Base-by-base conservation (phyloP, 2,888 invertebrate species). In the Microplitis deprimator region DNA sequence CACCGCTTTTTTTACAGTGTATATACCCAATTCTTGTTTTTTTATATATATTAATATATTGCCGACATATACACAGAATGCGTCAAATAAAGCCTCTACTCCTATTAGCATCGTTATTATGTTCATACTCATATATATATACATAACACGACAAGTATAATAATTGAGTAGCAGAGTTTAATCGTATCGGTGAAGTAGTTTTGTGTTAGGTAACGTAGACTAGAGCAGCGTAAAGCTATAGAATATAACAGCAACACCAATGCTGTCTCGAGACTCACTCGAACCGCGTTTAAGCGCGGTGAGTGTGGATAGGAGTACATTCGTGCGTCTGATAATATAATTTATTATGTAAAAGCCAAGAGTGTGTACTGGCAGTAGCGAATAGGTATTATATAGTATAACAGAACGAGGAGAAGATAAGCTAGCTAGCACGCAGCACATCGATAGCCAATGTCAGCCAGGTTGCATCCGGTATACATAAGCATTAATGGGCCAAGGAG, bases 321-420 rank as follows among this genome's bases (percentile, higher is more conserved):
- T 77, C 61, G 75, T 78, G 67, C 78, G 74, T 73, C 72, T 79
- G 80, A 82, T 81, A 81, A 82, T 78, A 82, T 81, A 81, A 82
- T 78, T 78, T 77, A 81, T 82, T 81, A 81, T 80, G 80, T 81
- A 81, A 81, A 80, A 79, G 68, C 38, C 64, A 17, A 77, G 76
- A 70, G 64, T 64, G 13, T 62, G 64, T 77, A 78, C 77, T 40
- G 64, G 38, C 74, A 61, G 75, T 13, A 72, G 61, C 61, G 41
- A 39, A 20, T 39, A 76, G 73, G 77, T 76, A 72, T 72, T 65
- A 70, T 61, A 13, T 60, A 75, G 75, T 50, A 50, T 50, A 13
- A 20, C 65, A 65, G 40, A 70, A 39, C 70, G 68, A 40, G 60
- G 59, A 69, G 77, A 77, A 75, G 75, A 50, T 50, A 50, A 50